phyloP scores from a whole-genome alignment of 2,888 invertebrate genomes.

The Patella caerulea region DNA sequence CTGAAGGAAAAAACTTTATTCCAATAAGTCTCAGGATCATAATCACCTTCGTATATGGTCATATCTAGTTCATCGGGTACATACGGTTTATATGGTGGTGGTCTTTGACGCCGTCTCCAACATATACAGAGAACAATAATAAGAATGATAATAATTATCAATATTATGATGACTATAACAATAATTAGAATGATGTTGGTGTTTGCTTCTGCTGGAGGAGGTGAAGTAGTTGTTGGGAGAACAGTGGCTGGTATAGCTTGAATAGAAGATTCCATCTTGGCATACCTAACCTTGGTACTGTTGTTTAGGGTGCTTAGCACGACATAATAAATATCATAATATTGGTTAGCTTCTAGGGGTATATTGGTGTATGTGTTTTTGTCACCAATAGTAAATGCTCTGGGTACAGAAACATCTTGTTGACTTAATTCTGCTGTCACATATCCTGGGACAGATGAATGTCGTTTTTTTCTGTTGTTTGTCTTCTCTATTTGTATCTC shows the following conservation, averaged over 20 bases:
- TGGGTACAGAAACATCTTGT: constrained; percentile 75
- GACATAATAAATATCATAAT: constrained; percentile 80
- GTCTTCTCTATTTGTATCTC: constrained; percentile 81
- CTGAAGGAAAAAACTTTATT: constrained; percentile 49
- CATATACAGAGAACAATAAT: constrained; percentile 49
- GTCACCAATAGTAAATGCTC: constrained; percentile 84
- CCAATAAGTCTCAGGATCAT: constrained; percentile 59
- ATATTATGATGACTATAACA: constrained; percentile 32
- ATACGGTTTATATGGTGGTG: constrained; percentile 29
- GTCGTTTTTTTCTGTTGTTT: constrained; percentile 36
- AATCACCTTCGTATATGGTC: constrained; percentile 43
- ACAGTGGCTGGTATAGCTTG: constrained; percentile 24
- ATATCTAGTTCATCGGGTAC: constrained; percentile 38
- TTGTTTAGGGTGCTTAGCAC: constrained; percentile 80
- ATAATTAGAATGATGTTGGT: constrained; percentile 37
- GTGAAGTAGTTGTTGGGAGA: constrained; percentile 22
- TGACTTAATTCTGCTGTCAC: constrained; percentile 82
- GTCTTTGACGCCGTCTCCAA: constrained; percentile 43
- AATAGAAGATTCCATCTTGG: constrained; percentile 59
- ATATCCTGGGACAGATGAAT: constrained; percentile 74
- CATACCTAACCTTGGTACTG: constrained; percentile 79
- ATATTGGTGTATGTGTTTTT: constrained; percentile 82
- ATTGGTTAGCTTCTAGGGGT: constrained; percentile 78
- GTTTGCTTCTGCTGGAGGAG: constrained; percentile 10
- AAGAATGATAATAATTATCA: constrained; percentile 48